Evolutionary conservation across 1,140 invertebrate species (phyloP), one percentile per base, ranked within the genome.

Genomic region (Drosophila eugracilis): DNA sequence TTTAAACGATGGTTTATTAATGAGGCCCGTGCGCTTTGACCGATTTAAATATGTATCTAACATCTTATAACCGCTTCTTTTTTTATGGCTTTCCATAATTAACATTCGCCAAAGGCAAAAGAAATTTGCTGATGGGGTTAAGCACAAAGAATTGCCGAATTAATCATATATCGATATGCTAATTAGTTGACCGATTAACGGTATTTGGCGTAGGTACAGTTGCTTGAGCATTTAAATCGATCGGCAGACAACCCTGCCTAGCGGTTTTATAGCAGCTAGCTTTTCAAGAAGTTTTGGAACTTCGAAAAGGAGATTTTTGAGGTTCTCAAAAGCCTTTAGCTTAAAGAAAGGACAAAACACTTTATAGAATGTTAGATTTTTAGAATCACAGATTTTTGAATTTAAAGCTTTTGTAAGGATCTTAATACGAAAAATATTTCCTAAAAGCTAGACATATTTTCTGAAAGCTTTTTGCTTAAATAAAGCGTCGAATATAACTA

Each of bases 11-110:
- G 30, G 59, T 17, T 62, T 67, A 54, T 62, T 72, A 78, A 79
- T 75, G 55, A 60, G 50, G 37, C 63, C 50, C 52, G 50, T 79
- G 72, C 72, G 63, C 62, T 62, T 85, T 85, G 79, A 83, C 79
- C 79, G 75, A 83, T 75, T 83, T 58, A 52, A 70, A 37, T 42
- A 30, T 41, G 54, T 34, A 47, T 37, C 30, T 22, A 7, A 9
- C 17, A 19, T 41, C 2, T 41, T 19, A n/a, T 0, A 4, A 14
- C 19, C 28, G 30, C 28, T 17, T 36, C 42, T 30, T 49, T 50
- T 60, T 50, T n/a, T n/a, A n/a, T 17, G 37, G 17, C 48, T 48
- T 34, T 49, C 63, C 59, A 65, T 69, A 53, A 63, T 39, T 32
- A 17, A 53, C 30, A 12, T 17, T 19, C 30, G 30, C 19, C 14